Evolutionary conservation across 2,888 invertebrate species (phyloP), one percentile per base, ranked within the genome.

Genomic region (Hirtodrosophila trivittata): DNA sequence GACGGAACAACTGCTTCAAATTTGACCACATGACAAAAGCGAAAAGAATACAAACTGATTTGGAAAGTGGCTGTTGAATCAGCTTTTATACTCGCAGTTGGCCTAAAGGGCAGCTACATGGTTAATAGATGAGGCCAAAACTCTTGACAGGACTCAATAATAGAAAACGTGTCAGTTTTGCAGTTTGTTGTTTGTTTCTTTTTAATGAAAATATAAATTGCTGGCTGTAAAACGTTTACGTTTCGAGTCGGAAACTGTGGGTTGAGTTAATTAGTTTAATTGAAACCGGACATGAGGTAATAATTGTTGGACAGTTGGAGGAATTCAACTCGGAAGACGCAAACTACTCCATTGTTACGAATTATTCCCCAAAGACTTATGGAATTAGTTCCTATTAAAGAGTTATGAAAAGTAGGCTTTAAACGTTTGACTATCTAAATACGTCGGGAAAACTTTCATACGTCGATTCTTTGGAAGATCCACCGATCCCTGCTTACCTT

Each of bases 401-500:
- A n/a, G n/a, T n/a, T n/a, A n/a, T n/a, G n/a, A n/a, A n/a, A n/a
- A n/a, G n/a, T n/a, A n/a, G n/a, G n/a, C n/a, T n/a, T n/a, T n/a
- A n/a, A n/a, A n/a, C n/a, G n/a, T n/a, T n/a, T n/a, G n/a, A n/a
- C n/a, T n/a, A n/a, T n/a, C n/a, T n/a, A n/a, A n/a, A n/a, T n/a
- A n/a, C n/a, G n/a, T n/a, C n/a, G n/a, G n/a, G n/a, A n/a, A n/a
- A n/a, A n/a, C n/a, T n/a, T n/a, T n/a, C n/a, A n/a, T n/a, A n/a
- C n/a, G n/a, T n/a, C n/a, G n/a, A n/a, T n/a, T n/a, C n/a, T n/a
- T n/a, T n/a, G n/a, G n/a, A n/a, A n/a, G n/a, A n/a, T n/a, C n/a
- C n/a, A n/a, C n/a, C n/a, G n/a, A n/a, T n/a, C 0, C 14, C 25
- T 13, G 52, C 77, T 73, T 78, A 90, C 89, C 89, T 86, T 78